Evolutionary conservation across 2,888 invertebrate species (phyloP), one percentile per base, ranked within the genome.

Genomic region (Cosmorhoe ocellata): DNA sequence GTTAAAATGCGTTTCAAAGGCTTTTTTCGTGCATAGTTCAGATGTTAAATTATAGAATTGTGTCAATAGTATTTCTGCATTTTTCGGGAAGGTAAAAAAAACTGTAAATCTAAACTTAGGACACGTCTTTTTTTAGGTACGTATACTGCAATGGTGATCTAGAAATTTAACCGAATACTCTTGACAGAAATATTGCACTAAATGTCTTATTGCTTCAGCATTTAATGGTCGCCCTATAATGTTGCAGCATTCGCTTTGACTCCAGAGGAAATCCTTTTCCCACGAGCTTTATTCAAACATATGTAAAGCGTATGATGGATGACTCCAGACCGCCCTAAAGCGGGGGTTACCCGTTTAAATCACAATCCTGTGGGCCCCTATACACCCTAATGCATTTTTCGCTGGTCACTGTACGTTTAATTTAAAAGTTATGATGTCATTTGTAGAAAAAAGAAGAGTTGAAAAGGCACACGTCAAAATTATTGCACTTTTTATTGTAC

Each of bases 301-400:
- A 91, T 91, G 91, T 90, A 90, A 91, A 91, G 90, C 90, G 82
- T 84, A 88, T 91, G 91, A 91, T 91, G 87, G 91, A 91, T 91
- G 89, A 80, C 80, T 70, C 78, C 60, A 66, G 72, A 79, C 78
- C 79, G 76, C 83, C 82, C 82, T 71, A 71, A 65, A 67, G 67
- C 76, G 76, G 80, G 81, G 81, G 85, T 77, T 75, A 72, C 79
- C 75, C 81, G 83, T 85, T 90, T 88, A 90, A 90, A 85, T 88
- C 82, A 85, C 83, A 80, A 90, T 88, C 87, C 74, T 70, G 69
- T 66, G 71, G 70, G 75, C 48, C 88, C 84, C 18, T 18, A 18
- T 4, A 18, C 2, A 2, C 18, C 18, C 76, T 79, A 81, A 80
- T 76, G 74, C 72, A 77, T 65, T 80, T 79, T 84, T 86, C 80